Evolutionary conservation across 2,113 vertebrate species (phyloP).

Genomic region (Rhinolophus sinicus): DNA sequence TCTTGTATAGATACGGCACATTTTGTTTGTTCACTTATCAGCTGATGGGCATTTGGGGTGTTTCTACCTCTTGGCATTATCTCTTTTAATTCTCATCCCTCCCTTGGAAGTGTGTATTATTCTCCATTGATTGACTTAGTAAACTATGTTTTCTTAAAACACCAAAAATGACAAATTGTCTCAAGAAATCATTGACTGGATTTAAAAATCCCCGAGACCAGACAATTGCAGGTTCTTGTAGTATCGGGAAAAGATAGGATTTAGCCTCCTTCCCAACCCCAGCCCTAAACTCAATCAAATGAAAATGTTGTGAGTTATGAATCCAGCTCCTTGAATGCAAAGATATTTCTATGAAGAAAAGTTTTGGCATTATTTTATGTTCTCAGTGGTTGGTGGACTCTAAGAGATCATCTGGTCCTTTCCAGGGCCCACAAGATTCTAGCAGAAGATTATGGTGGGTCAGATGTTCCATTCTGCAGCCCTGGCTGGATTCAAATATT

Average conservation of each 20-base stretch:
- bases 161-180: background rate
- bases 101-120: background rate
- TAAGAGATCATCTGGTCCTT: background rate
- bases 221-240: background rate
- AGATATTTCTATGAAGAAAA: background rate
- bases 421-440: background rate
- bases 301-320: background rate
- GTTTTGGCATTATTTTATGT: background rate
- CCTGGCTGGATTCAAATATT: background rate
- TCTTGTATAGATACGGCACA: background rate
- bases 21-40: background rate
- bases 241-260: background rate
- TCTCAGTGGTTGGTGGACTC: background rate
- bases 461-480: background rate
- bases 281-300: background rate
- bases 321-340: background rate
- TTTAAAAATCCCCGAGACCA: background rate
- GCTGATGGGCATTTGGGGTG: background rate
- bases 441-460: background rate
- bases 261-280: background rate
- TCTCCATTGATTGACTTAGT: background rate
- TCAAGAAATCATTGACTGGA: background rate
- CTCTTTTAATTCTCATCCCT: background rate
- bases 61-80: background rate
- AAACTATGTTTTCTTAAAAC: background rate